Conservation (phyloP, 2,113 vertebrate genomes). For the Thamnaconus septentrionalis region DNA sequence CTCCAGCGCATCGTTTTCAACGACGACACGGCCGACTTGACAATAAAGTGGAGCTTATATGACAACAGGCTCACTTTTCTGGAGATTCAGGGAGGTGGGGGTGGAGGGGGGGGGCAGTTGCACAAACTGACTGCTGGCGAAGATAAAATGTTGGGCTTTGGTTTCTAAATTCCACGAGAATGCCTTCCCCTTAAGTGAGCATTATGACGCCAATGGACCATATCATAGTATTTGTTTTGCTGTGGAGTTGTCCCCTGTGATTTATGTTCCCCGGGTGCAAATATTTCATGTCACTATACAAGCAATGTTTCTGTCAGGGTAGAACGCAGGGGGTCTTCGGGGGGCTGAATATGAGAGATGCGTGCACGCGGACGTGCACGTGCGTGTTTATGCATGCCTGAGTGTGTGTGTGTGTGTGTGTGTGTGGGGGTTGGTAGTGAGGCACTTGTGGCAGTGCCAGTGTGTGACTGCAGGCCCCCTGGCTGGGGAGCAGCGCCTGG, state of each 20-base stretch:
- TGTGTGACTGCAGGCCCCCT: constrained; percentile 64
- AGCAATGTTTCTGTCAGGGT: constrained; percentile 66
- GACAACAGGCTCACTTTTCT: constrained; percentile 65
- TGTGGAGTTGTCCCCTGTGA: constrained; percentile 72
- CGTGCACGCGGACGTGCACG: constrained; percentile 31
- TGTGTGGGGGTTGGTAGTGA: constrained; percentile 38
- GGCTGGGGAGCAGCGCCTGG: constrained; percentile 68
- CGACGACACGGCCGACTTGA: constrained; percentile 60
- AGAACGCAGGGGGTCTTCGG: constrained; percentile 52
- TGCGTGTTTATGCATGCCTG: constrained; percentile 27
- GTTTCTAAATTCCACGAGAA: constrained; percentile 75
- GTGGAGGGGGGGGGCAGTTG: constrained; percentile 62
- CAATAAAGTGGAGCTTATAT: constrained; percentile 72
- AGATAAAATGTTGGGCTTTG: constrained; percentile 75
- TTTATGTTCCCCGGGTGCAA: constrained; percentile 68
- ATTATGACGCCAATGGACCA: constrained; percentile 75
- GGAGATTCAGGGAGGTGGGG: constrained; percentile 61
- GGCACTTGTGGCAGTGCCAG: constrained; percentile 66
- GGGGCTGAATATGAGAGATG: constrained; percentile 44
- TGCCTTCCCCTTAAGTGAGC: constrained; percentile 75
- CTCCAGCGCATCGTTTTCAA: constrained; percentile 53
- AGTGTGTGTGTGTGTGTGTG: constrained; percentile 32
- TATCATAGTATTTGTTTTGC: constrained; percentile 77
- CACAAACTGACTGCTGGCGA: constrained; percentile 64
- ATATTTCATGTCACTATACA: constrained; percentile 73